phyloP scores from a whole-genome alignment of 2,888 invertebrate species.

The Pterostichus niger region DNA sequence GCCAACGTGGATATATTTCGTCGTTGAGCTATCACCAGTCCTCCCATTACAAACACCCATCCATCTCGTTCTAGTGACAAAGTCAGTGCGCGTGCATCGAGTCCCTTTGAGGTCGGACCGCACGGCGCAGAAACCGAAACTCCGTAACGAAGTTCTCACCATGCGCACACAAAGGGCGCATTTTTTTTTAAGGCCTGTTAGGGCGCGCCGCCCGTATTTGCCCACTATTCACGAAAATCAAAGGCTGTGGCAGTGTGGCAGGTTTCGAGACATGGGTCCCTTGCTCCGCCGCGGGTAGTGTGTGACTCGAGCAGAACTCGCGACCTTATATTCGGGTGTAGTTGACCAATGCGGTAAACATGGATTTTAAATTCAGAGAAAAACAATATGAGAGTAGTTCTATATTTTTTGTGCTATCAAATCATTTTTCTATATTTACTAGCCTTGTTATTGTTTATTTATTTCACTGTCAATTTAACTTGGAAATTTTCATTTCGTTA shows the following conservation, averaged over 20 bases:
- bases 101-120: constrained; percentile 13
- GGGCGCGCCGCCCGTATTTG: constrained; percentile 70
- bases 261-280: background rate
- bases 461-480: no score
- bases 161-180: constrained; percentile 70
- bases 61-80: constrained; percentile 3
- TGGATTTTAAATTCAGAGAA: background rate
- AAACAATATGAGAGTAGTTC: no score
- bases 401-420: no score
- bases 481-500: no score
- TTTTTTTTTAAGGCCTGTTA: constrained; percentile 70
- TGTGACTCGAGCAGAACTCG: background rate
- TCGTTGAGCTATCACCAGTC: background rate
- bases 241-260: constrained; percentile 60
- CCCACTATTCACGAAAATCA: constrained; percentile 72
- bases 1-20: background rate
- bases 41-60: constrained; percentile 5
- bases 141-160: constrained; percentile 70
- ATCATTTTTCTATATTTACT: no score
- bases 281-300: no score
- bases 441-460: no score
- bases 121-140: constrained; percentile 12
- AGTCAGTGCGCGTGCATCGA: background rate
- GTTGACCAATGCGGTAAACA: background rate
- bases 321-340: constrained; percentile 7